phyloP scores from a whole-genome alignment of 1,140 invertebrate genomes.

The Acromyrmex heyeri region DNA sequence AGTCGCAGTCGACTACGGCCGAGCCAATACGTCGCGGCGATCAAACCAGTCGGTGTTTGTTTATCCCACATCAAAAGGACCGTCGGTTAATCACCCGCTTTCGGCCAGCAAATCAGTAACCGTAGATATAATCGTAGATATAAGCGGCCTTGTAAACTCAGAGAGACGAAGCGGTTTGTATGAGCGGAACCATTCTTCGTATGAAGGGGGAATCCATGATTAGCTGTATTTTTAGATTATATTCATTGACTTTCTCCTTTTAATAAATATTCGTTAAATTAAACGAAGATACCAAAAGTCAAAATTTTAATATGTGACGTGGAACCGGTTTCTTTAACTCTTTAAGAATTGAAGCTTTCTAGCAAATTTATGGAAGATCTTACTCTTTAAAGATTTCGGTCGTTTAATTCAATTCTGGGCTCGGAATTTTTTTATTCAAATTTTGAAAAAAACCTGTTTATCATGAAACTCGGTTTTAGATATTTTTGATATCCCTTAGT shows the following conservation, averaged over 20 bases:
- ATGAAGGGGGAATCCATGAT: background rate
- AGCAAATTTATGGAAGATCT: too few species aligned
- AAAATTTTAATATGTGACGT: background rate
- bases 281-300: background rate
- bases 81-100: slow-evolving; percentile 78
- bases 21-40: slow-evolving; percentile 76
- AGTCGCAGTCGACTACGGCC: slow-evolving; percentile 57
- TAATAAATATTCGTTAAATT: background rate
- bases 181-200: background rate
- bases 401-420: too few species aligned
- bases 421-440: too few species aligned
- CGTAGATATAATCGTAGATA: slow-evolving; percentile 2
- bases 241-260: background rate
- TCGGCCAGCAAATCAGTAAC: slow-evolving; percentile 47
- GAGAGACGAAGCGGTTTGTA: background rate
- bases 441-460: too few species aligned
- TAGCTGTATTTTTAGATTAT: background rate
- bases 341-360: too few species aligned
- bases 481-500: too few species aligned
- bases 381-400: too few species aligned
- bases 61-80: slow-evolving; percentile 83
- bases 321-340: too few species aligned
- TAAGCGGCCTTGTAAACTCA: background rate
- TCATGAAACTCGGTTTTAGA: too few species aligned
- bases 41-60: slow-evolving; percentile 76